phyloP scores from a whole-genome alignment of 2,113 vertebrate species.

The Dicrurus megarhynchus region DNA sequence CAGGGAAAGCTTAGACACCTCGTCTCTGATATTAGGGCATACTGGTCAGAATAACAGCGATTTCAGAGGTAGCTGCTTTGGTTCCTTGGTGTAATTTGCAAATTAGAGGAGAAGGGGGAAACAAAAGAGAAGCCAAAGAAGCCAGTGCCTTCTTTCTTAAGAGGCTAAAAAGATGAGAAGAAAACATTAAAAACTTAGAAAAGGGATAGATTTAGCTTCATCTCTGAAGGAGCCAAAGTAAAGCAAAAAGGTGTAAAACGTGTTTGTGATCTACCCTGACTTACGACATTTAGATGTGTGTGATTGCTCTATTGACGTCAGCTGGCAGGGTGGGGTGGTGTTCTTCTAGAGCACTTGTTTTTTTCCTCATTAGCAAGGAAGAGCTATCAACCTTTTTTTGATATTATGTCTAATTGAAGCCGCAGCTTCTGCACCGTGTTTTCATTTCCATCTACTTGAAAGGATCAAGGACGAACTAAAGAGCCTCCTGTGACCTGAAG shows the following conservation, averaged over 20 bases:
- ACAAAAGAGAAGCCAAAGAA: neutral
- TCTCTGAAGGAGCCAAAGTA: neutral
- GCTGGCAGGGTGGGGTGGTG: neutral
- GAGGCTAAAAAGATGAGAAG: neutral
- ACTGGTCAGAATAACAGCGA: neutral
- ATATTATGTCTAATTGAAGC: constrained; percentile 48
- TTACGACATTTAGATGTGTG: neutral
- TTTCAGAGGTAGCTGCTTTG: neutral
- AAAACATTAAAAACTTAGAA: neutral
- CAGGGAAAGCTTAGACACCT: neutral
- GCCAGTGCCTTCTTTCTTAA: neutral
- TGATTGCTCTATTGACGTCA: neutral
- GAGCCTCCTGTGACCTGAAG: neutral
- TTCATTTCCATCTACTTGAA: constrained; percentile 40
- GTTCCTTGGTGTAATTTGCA: neutral
- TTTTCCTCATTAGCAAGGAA: neutral
- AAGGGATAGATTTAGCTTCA: neutral
- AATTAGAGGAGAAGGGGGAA: rapidly evolving
- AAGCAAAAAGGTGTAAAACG: neutral
- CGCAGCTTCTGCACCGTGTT: neutral
- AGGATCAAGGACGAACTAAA: constrained; percentile 39
- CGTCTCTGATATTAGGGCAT: neutral
- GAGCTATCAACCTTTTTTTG: neutral
- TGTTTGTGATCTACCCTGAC: neutral
- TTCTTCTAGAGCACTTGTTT: neutral